Base-by-base conservation (phyloP, 2,888 invertebrate genomes). In the Dorcus hopei region DNA sequence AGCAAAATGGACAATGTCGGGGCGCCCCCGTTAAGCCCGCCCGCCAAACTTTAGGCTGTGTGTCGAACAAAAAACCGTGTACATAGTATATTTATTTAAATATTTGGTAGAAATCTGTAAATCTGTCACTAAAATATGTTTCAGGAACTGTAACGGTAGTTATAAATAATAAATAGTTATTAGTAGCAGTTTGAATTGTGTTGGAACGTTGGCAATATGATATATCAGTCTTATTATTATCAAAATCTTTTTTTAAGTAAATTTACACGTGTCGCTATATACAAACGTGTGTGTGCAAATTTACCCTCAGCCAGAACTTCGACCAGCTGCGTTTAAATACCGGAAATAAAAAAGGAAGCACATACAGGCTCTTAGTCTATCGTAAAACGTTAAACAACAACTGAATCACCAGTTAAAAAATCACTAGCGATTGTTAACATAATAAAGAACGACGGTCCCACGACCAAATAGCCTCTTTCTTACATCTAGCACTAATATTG, bases 71-170 rank as follows among this genome's bases (percentile, higher is more conserved):
- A 77, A 76, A 77, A 75, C 74, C 74, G 68, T 74, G 73, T 77
- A 68, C 70, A 74, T 61, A 59, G 54, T 57, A 52, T 63, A 57
- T 57, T 47, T 54, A 52, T 48, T 33, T 72, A 77, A 75, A 70
- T 70, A 76, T 77, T 74, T 77, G 75, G 77, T 77, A 77, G 77
- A 78, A 77, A 77, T 78, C 73, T 79, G 77, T 77, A 78, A 75
- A 78, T 76, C 72, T 74, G 73, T 72, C 68, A 69, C 66, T 72
- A 73, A 73, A 74, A 74, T 69, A 72, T 72, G 68, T 70, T 63
- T 75, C 72, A 79, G 79, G 79, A 79, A 79, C 79, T 79, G 77
- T 79, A 57, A 57, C 43, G 62, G 56, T 60, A 57, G 52, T 64
- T 56, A 47, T 50, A 47, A 52, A 61, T 69, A 63, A 62, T 65